Conservation (phyloP, 1,140 invertebrate species). For the Drosophila tani region DNA sequence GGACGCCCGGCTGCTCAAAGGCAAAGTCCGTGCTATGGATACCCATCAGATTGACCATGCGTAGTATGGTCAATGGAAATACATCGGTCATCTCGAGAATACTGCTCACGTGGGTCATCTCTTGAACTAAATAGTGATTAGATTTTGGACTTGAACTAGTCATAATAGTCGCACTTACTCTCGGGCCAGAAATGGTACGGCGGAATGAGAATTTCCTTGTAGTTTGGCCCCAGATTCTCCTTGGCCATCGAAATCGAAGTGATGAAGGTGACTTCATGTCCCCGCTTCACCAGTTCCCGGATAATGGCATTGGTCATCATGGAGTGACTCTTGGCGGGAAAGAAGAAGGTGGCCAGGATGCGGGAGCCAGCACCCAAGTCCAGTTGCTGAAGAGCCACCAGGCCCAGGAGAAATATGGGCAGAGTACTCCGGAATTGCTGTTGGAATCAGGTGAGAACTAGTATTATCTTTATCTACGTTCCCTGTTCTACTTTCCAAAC, state of each 20-base stretch:
- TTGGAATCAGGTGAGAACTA: too few species aligned
- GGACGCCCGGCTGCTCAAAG: constrained; percentile 76
- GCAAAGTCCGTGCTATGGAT: constrained; percentile 67
- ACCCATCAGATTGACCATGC: constrained; percentile 38
- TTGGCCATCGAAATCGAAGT: constrained; percentile 62
- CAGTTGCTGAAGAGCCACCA: constrained; percentile 56
- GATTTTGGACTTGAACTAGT: neutral
- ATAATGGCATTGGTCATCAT: constrained; percentile 74
- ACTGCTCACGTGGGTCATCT: constrained; percentile 15
- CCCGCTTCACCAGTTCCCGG: constrained; percentile 59
- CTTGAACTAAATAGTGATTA: constrained; percentile 22
- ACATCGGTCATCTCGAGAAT: constrained; percentile 60
- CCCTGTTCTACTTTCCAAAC: too few species aligned
- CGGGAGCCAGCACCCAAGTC: constrained; percentile 38
- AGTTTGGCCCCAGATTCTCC: constrained; percentile 70
- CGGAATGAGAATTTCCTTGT: constrained; percentile 63
- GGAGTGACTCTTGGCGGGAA: constrained; percentile 77
- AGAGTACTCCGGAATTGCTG: constrained; percentile 64
- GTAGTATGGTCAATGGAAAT: constrained; percentile 32
- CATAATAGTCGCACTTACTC: constrained; percentile 24
- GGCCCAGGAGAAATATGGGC: constrained; percentile 28
- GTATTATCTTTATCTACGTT: too few species aligned
- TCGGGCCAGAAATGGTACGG: constrained; percentile 63
- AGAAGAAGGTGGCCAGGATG: constrained; percentile 72
- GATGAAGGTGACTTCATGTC: constrained; percentile 75